Base-by-base conservation (phyloP, 2,113 vertebrate species). In the Poecilia latipinna region DNA sequence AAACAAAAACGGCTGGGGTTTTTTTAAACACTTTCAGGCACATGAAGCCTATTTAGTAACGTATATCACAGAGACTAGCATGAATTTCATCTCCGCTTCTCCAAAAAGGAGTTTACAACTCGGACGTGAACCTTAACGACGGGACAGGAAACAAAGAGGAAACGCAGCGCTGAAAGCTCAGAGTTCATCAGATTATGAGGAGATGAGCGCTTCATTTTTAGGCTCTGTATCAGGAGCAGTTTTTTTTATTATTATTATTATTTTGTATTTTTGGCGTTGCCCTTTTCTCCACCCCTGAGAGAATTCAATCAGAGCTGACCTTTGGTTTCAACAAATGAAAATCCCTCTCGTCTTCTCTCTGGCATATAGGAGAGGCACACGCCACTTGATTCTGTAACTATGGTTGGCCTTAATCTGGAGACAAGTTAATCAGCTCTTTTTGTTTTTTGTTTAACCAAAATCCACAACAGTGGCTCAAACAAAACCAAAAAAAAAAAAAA, bases 291-390 rank as follows among this genome's bases (percentile, higher is more conserved):
- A 75, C 51, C 67, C 67, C 76, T 32, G 68, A 68, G 77, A 81
- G 82, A 86, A 91, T 89, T 88, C 64, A 85, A 88, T 90, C 86
- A 62, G 61, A 12, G 31, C 70, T 88, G 92, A 91, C 92, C 86
- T 93, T 93, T 89, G 70, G 48, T 85, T 85, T 64, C 68, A 65
- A 83, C 78, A 86, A 88, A 89, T 85, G 72, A 88, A 82, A 90
- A 78, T 78, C 72, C 61, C 63, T 29, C 33, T 65, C 57, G 28
- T 77, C 61, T 73, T 75, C 76, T 54, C 78, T 69, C 61, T 85
- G 89, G 72, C 61, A 72, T 88, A 87, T 69, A 54, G 82, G 82
- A 77, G 67, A 69, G 22, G 69, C 64, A 65, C 79, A 67, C 48
- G 3, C 68, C 1, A 4, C 69, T 29, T 48, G 74, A 64, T 65